phyloP scores from a whole-genome alignment of 1,140 invertebrate species.

The Formica exsecta region DNA sequence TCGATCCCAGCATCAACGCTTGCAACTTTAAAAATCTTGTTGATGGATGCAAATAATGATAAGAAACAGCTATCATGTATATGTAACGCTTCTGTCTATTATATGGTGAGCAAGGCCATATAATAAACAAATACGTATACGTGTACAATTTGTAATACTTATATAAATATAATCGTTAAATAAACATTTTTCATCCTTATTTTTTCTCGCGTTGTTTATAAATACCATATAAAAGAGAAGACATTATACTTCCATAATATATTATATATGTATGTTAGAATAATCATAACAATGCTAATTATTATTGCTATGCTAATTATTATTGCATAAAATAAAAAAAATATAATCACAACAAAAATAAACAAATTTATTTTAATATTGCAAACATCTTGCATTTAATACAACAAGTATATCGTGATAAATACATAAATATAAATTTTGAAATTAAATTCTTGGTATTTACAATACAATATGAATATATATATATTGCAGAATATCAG shows the following conservation, averaged over 20 bases:
- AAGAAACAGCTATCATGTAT: neutral
- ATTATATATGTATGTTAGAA: no score
- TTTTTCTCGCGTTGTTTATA: neutral
- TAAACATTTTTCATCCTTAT: neutral
- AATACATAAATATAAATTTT: neutral
- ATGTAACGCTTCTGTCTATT: neutral
- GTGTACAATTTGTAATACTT: neutral
- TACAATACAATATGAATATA: neutral
- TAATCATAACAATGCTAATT: no score
- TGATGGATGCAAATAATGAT: slow-evolving; percentile 1
- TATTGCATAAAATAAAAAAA: neutral
- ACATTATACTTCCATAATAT: neutral
- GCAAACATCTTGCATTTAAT: neutral
- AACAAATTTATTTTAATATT: neutral
- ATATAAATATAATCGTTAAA: slow-evolving; percentile 1
- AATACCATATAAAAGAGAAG: neutral
- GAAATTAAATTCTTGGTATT: neutral
- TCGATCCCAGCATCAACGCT: slow-evolving; percentile 27
- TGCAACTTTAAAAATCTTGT: slow-evolving; percentile 65
- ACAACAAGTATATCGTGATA: neutral
- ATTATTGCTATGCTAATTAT: no score
- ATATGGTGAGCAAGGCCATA: neutral
- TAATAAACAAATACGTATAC: slow-evolving; percentile 10
- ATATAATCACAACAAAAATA: neutral
- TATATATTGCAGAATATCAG: no score